Percentiles rank a stretch among this genome's conserved stretches.
Conservation (phyloP, 2,113 vertebrate genomes). For the Trichomycterus rosablanca region DNA sequence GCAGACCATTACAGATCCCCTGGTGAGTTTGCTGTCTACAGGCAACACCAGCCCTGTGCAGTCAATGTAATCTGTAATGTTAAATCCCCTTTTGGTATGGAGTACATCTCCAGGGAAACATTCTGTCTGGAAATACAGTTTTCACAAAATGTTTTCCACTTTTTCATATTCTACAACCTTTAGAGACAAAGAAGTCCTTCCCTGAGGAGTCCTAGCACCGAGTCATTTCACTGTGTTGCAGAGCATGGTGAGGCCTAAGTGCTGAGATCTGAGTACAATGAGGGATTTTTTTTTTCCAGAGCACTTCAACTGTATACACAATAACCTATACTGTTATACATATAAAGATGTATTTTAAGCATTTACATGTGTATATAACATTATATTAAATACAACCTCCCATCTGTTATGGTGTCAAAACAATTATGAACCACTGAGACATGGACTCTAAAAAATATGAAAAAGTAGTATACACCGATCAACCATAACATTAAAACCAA, state of each 20-base stretch:
- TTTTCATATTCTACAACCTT: constrained; percentile 16
- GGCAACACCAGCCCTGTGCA: constrained; percentile 2
- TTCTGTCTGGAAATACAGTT: constrained; percentile 13
- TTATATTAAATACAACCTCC: no score
- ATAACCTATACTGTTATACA: background rate
- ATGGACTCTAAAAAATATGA: no score
- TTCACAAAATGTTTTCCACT: constrained; percentile 6
- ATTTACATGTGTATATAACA: no score
- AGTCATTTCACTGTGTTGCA: background rate
- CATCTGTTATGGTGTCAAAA: no score
- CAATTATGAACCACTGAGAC: no score
- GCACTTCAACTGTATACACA: no score
- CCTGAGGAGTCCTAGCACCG: background rate
- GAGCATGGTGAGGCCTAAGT: constrained; percentile 1
- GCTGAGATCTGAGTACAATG: no score
- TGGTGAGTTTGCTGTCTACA: constrained; percentile 5
- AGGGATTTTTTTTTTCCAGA: no score
- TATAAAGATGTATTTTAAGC: no score
- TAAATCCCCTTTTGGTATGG: constrained; percentile 16
- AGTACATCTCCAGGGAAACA: constrained; percentile 3
- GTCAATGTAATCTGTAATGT: constrained; percentile 20
- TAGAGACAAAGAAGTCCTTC: constrained; percentile 19
- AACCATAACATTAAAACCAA: no score
- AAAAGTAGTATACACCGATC: no score
- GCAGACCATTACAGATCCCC: background rate